Evolutionary conservation across 2,888 invertebrate genomes (phyloP).

Genomic region (Eulithis testata): DNA sequence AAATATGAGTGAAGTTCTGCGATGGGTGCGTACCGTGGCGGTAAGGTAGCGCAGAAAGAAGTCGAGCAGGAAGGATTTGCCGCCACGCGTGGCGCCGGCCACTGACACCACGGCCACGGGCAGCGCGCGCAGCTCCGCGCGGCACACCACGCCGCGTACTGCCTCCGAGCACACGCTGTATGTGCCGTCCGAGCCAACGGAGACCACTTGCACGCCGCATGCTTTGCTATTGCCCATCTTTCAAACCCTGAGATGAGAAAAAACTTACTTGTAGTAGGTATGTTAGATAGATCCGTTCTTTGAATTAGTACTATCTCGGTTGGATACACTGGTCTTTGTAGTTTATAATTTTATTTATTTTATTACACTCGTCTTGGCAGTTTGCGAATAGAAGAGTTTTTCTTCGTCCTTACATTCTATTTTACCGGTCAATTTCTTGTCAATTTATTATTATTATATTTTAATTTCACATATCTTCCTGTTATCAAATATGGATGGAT

Average conservation of each 20-base stretch:
- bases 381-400: no score
- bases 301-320: no score
- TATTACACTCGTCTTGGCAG: no score
- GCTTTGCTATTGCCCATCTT: constrained; percentile 15
- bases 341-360: no score
- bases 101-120: constrained; percentile 55
- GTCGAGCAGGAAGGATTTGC: constrained; percentile 60
- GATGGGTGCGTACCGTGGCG: constrained; percentile 44
- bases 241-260: background rate
- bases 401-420: no score
- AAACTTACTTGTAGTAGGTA: background rate
- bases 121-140: constrained; percentile 43
- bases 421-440: no score
- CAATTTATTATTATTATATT: no score
- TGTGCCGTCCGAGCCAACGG: constrained; percentile 36
- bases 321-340: no score
- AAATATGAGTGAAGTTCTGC: background rate
- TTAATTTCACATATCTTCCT: no score
- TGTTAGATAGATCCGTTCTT: no score
- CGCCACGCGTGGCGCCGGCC: constrained; percentile 57
- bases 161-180: constrained; percentile 46
- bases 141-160: constrained; percentile 41
- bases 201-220: constrained; percentile 46
- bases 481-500: no score
- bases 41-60: constrained; percentile 55